phyloP scores from a whole-genome alignment of 2,888 invertebrate species.

The Agrochola circellaris region DNA sequence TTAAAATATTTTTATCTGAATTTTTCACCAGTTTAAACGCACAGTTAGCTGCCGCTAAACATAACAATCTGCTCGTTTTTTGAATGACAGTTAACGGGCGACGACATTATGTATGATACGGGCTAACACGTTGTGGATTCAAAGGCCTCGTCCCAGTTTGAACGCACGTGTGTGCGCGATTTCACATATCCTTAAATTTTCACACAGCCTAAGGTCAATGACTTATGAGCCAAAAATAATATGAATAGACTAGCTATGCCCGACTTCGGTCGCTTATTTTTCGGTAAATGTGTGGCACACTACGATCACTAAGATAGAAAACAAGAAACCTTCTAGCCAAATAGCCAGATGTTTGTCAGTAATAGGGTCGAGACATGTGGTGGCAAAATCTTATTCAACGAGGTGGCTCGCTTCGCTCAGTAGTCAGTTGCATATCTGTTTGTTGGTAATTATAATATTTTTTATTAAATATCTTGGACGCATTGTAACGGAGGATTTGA shows the following conservation, averaged over 20 bases:
- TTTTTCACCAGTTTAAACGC: too few species aligned
- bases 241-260: conserved; percentile 10
- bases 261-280: neutral
- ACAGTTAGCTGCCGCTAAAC: conserved; percentile 6
- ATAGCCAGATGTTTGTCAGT: conserved; percentile 32
- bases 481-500: neutral
- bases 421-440: neutral
- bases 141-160: conserved; percentile 47
- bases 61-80: conserved; percentile 20
- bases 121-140: conserved; percentile 37
- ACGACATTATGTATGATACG: conserved; percentile 30
- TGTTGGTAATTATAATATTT: conserved; percentile 3
- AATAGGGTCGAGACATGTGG: conserved; percentile 8
- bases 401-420: neutral
- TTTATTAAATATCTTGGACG: neutral
- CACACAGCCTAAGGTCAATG: conserved; percentile 46
- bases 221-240: conserved; percentile 38
- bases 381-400: neutral
- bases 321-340: neutral
- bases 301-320: neutral
- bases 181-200: conserved; percentile 43
- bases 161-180: conserved; percentile 40
- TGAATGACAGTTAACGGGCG: conserved; percentile 20
- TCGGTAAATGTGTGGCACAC: conserved; percentile 11
- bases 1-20: too few species aligned